Evolutionary conservation across 1,140 invertebrate species (phyloP), one percentile per base, ranked within the genome.

Genomic region (Apis florea): DNA sequence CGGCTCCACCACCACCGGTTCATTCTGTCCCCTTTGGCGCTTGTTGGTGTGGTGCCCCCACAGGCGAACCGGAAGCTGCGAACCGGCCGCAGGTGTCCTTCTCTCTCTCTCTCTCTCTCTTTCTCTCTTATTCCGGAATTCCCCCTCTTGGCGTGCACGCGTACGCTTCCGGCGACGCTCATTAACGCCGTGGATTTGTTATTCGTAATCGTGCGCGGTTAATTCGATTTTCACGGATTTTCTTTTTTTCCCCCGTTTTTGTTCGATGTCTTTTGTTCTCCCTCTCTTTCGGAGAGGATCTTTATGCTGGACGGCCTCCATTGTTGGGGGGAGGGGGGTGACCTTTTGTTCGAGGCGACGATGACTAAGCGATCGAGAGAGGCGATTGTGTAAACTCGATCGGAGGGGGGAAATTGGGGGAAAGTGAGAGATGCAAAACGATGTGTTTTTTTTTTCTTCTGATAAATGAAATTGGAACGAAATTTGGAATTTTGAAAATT

Each of bases 111-210:
- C 24, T 51, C 8, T 19, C 54, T 24, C 54, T 58, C n/a, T 49
- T 26, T 40, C 15, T 49, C 6, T 74, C 26, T 17, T 40, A 19
- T 40, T n/a, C 53, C 71, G 63, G 47, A 47, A 53, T 54, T 53
- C 76, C 79, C 67, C 67, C 51, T 13, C 56, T 73, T 40, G 31
- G 63, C 66, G 58, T 70, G 83, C 74, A 59, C 78, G 70, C 69
- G 83, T 63, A 49, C 89, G 90, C 90, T 93, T 93, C 93, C 93
- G 92, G 88, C 82, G 91, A 92, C 92, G 90, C 91, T 93, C 92
- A 93, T 93, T 93, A 93, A 92, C 92, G 90, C 89, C 90, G 88
- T 90, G 92, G 92, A 93, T 93, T 93, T 93, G 91, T 92, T 91
- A 85, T 87, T 81, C 83, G 89, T 92, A 93, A 93, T 93, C 91